A percentile compares a stretch with the other conserved stretches of the same genome.
Conservation (phyloP, 2,797 vertebrate species). For the Gallirallus australis region DNA sequence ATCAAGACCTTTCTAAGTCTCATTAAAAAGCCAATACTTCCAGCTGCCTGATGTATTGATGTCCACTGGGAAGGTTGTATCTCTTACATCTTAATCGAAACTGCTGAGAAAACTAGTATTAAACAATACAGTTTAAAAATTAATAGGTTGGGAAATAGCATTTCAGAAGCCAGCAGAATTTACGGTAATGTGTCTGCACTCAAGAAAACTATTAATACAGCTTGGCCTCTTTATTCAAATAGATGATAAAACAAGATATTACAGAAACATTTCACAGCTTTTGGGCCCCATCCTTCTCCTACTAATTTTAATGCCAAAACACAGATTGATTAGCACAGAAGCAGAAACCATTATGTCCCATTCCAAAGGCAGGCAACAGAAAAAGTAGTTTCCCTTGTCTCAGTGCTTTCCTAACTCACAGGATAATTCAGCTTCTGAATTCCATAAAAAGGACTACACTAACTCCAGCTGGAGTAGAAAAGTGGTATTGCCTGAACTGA, state of each 20-base stretch:
- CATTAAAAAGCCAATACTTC: background rate
- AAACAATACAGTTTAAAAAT: background rate
- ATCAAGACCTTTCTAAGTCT: background rate
- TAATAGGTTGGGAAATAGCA: background rate
- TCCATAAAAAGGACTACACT: background rate
- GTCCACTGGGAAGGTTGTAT: background rate
- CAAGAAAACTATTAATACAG: slow-evolving; percentile 1
- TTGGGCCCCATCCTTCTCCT: background rate
- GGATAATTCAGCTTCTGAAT: background rate
- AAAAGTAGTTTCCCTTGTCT: background rate
- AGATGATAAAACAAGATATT: background rate
- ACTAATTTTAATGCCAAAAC: background rate
- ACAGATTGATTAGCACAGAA: background rate
- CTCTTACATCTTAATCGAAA: slow-evolving; percentile 23
- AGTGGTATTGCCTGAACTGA: background rate
- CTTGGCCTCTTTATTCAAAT: background rate
- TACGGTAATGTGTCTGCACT: background rate
- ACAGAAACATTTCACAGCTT: background rate
- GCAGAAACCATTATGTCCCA: background rate
- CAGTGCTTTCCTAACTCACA: background rate
- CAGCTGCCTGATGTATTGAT: background rate
- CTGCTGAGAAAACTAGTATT: slow-evolving; percentile 18
- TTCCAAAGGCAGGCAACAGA: background rate
- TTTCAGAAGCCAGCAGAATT: slow-evolving; percentile 11
- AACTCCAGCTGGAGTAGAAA: background rate